Conservation (phyloP, 30 jellyfish, hydroid and myxozoan species). For the Pseudorhiza aurosa region DNA sequence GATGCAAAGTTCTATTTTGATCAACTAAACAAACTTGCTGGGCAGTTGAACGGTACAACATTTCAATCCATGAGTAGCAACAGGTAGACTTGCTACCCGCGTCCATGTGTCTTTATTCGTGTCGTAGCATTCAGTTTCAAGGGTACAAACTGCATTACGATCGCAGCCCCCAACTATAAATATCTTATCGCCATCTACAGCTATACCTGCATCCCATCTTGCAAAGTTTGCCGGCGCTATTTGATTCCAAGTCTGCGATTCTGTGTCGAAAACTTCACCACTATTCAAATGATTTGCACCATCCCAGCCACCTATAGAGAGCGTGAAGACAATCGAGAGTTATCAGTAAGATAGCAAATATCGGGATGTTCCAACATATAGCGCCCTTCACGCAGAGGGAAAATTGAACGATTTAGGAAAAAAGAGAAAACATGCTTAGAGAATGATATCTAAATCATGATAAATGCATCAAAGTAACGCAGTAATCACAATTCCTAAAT, state of each 20-base stretch:
- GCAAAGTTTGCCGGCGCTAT: constrained; percentile 86
- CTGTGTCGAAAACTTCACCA: constrained; percentile 88
- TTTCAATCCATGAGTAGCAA: constrained; percentile 93
- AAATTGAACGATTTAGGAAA: too few species aligned
- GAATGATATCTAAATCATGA: too few species aligned
- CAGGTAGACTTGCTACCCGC: constrained; percentile 87
- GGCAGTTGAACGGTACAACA: constrained; percentile 93
- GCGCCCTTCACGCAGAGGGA: too few species aligned
- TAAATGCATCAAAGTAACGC: too few species aligned
- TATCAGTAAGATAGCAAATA: not conserved
- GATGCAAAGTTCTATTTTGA: too few species aligned
- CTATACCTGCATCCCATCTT: constrained; percentile 99
- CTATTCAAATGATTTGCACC: constrained; percentile 91
- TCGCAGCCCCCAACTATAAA: constrained; percentile 95
- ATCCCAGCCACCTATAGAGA: constrained; percentile 94
- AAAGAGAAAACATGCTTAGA: too few species aligned
- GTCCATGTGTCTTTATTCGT: constrained; percentile 80
- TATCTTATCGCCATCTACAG: constrained; percentile 82
- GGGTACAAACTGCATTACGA: constrained; percentile 91
- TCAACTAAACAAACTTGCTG: constrained; percentile 74
- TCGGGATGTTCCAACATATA: too few species aligned
- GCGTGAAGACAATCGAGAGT: not conserved
- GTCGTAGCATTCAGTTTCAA: constrained; percentile 94
- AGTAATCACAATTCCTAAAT: too few species aligned
- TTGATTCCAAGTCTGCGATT: constrained; percentile 77